These are phyloP conservation scores for Elmis aenea DNA, from an alignment of 2,888 invertebrate species.

Conservation along the genomic window DNA sequence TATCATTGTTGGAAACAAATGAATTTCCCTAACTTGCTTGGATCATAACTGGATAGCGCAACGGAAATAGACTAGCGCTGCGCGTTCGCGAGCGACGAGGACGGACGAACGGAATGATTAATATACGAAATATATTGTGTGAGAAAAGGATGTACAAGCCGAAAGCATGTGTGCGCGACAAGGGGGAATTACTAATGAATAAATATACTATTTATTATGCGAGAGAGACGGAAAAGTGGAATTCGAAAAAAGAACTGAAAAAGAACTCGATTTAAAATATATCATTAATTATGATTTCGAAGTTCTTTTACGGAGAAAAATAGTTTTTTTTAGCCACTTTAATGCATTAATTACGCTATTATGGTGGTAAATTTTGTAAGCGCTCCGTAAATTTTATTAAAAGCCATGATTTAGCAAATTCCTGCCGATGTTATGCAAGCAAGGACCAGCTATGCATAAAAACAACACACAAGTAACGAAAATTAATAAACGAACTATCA, in stretches of 20 bases:
- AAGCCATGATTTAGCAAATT: too few species aligned
- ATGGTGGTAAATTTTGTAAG: too few species aligned
- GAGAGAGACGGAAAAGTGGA: conserved; percentile 17
- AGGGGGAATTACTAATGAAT: conserved; percentile 32
- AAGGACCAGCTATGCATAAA: too few species aligned
- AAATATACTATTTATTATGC: conserved; percentile 34
- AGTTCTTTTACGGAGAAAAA: conserved; percentile 11
- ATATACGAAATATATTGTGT: conserved; percentile 34
- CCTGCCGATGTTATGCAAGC: too few species aligned
- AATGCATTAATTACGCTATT: too few species aligned
- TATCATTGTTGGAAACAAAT: conserved; percentile 46
- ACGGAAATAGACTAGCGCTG: conserved; percentile 26
- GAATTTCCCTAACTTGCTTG: conserved; percentile 40
- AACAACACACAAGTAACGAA: too few species aligned
- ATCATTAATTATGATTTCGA: conserved; percentile 31
- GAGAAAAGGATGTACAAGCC: conserved; percentile 18
- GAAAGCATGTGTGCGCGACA: conserved; percentile 22
- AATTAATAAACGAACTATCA: too few species aligned
- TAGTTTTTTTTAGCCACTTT: conserved; percentile 7
- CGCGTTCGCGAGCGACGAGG: conserved; percentile 23
- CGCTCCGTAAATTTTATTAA: too few species aligned
- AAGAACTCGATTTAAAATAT: conserved; percentile 28
- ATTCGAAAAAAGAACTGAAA: conserved; percentile 19
- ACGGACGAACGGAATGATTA: conserved; percentile 34
- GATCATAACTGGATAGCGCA: conserved; percentile 41